Conservation (phyloP, 2,888 invertebrate genomes). For the Teinopalpus imperialis region DNA sequence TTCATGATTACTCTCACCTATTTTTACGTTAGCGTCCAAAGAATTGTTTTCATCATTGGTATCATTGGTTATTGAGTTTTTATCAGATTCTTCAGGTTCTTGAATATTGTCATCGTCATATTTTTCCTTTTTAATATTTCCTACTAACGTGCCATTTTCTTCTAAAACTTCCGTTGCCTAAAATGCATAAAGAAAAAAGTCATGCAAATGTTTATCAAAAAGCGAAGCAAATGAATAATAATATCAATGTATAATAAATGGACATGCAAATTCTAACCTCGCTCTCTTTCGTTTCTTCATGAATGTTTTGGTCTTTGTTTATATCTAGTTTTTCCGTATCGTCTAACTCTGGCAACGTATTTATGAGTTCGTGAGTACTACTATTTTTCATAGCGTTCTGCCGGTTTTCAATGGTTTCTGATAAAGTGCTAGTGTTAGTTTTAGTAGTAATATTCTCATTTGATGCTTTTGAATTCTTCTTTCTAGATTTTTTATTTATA, state of each 20-base stretch:
- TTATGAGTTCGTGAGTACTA: conserved; percentile 70
- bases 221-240: conserved; percentile 70
- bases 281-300: conserved; percentile 34
- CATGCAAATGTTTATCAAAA: conserved; percentile 70
- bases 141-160: conserved; percentile 29
- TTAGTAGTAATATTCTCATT: conserved; percentile 73
- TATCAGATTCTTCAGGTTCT: conserved; percentile 24
- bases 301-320: conserved; percentile 34
- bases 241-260: conserved; percentile 46
- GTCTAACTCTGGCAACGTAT: conserved; percentile 67
- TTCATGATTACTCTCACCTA: conserved; percentile 8
- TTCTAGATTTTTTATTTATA: conserved; percentile 63
- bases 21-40: conserved; percentile 7
- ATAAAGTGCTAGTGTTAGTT: conserved; percentile 65
- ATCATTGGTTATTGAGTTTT: background rate
- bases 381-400: conserved; percentile 64
- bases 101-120: conserved; percentile 17
- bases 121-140: conserved; percentile 32
- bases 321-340: conserved; percentile 43
- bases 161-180: conserved; percentile 44
- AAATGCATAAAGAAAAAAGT: conserved; percentile 60
- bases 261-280: conserved; percentile 66
- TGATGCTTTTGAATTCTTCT: conserved; percentile 62
- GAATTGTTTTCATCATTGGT: background rate
- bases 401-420: conserved; percentile 56